Base-by-base conservation (phyloP, 1,140 invertebrate species). In the Phortica variegata region DNA sequence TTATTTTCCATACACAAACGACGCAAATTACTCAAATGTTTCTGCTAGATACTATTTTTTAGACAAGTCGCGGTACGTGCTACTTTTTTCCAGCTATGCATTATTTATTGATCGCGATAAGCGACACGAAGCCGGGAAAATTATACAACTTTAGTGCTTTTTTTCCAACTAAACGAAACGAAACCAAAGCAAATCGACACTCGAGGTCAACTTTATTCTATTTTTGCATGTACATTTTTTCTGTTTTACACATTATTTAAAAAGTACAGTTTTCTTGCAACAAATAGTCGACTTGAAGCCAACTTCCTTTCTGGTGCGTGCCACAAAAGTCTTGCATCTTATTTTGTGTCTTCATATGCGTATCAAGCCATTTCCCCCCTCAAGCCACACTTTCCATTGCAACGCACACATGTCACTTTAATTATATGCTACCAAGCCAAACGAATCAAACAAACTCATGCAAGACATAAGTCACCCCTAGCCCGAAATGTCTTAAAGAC, bases 21-120 rank as follows among this genome's bases (percentile, higher is more conserved):
- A 68, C 63, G 65, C 63, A 68, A 68, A 68, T 68, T 68, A 68
- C 63, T 68, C 65, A 68, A 68, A 68, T 68, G 65, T 68, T 69
- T 68, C 63, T 69, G 65, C 15, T 47, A 69, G 65, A 63, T 68
- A 68, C 65, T 58, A 63, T 68, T 60, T 68, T 44, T 66, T 56
- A 59, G 56, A 59, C 39, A 44, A 41, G 42, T 45, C 40, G 47
- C 42, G 54, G 60, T 63, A n/a, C 56, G 60, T 60, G 60, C 32
- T 60, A 57, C 10, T 51, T 52, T 48, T 42, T 39, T 38, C 47
- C 52, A 42, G 56, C 65, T 69, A 60, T 68, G 63, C 63, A 68
- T 68, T 68, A 68, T 68, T 68, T 68, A 68, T 68, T 68, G 63
- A 68, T 68, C 63, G 63, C 60, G 63, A 68, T 68, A 68, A 68